A percentile compares a stretch with the other conserved stretches of the same genome.
phyloP scores from a whole-genome alignment of 2,797 vertebrate species.

The Meda fulgida region DNA sequence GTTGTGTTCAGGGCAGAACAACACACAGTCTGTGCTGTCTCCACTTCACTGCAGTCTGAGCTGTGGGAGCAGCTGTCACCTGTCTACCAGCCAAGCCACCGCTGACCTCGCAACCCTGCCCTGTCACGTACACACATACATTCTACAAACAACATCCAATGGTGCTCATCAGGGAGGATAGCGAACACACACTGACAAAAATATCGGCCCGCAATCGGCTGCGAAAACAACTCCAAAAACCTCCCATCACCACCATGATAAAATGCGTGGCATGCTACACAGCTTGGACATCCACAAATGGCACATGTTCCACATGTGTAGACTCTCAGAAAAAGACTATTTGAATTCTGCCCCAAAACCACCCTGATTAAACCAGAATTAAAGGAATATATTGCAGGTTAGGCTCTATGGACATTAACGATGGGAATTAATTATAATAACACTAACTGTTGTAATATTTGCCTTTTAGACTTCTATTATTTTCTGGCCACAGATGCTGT shows the following conservation, averaged over 20 bases:
- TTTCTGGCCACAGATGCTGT: background rate
- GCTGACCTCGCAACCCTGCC: constrained; percentile 40
- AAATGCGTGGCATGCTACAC: constrained; percentile 67
- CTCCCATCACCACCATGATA: constrained; percentile 46
- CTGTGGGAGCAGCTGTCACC: constrained; percentile 57
- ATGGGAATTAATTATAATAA: background rate
- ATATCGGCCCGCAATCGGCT: constrained; percentile 34
- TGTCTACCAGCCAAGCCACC: constrained; percentile 43
- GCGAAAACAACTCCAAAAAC: constrained; percentile 46
- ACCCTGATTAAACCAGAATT: background rate
- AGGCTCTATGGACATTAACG: background rate
- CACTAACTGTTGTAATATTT: background rate
- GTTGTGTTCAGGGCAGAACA: constrained; percentile 41
- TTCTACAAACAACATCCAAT: constrained; percentile 35
- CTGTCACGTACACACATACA: constrained; percentile 25
- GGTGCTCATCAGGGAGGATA: constrained; percentile 37
- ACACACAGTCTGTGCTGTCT: constrained; percentile 37
- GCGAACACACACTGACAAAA: constrained; percentile 50
- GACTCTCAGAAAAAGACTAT: constrained; percentile 66
- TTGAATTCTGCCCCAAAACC: constrained; percentile 49
- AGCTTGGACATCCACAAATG: constrained; percentile 65
- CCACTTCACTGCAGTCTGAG: constrained; percentile 40
- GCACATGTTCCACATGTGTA: constrained; percentile 63
- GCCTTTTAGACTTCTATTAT: background rate
- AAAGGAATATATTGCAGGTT: background rate